Base-by-base conservation (phyloP, 2,113 vertebrate species). In the Proterorhinus semilunaris region DNA sequence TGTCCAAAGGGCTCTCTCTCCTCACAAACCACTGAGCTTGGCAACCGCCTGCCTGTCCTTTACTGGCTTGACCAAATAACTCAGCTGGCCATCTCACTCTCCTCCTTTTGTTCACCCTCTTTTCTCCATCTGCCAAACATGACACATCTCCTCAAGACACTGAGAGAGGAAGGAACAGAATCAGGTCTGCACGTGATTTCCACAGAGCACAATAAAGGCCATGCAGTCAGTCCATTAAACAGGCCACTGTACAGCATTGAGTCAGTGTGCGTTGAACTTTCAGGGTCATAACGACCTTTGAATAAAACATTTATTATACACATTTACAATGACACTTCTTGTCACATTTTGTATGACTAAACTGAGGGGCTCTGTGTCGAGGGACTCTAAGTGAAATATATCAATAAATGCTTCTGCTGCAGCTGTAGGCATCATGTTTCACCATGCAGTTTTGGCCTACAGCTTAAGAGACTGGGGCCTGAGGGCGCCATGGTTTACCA, bases 401-500 rank as follows among this genome's bases (percentile, higher is more conserved):
- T 76, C 52, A 58, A 58, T 47, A 52, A 71, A 82, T 72, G 67
- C 86, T 80, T 80, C 79, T 45, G 58, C 8, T n/a, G 68, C 78
- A 75, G 76, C 87, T 69, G 36, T 68, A 78, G 51, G 73, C 50
- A 55, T 81, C 72, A 75, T 69, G 54, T 65, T 70, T 63, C 57
- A 74, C 78, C 70, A 80, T 68, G 57, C 80, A 47, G 74, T 78
- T 78, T 75, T 42, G 83, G 73, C 51, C 52, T 66, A 54, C 61
- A 45, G 72, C 65, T 71, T 53, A 27, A 21, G 44, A 72, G 68
- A 68, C 74, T 69, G 78, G 68, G 86, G 81, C 80, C 83, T 62
- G 66, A 76, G 81, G 85, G 82, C 78, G 72, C 74, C 78, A 85
- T 92, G 87, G 90, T 93, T 90, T 88, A 89, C 90, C 87, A 90